These are phyloP conservation scores for Eustalomyia histrio DNA, from an alignment of 2,888 invertebrate species.

Conservation along the genomic window DNA sequence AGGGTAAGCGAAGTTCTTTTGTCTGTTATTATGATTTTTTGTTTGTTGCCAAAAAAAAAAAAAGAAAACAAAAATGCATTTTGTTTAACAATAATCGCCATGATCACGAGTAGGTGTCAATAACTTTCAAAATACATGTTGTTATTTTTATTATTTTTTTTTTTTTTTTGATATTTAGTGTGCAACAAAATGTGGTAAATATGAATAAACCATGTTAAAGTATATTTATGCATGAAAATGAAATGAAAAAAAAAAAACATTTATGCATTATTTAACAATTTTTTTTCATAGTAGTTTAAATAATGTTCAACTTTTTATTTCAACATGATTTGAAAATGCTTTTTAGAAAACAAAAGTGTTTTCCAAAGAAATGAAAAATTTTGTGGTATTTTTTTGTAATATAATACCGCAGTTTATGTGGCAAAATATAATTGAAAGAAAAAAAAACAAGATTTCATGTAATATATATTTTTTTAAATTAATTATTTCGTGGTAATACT, in stretches of 20 bases:
- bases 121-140: slow-evolving; percentile 66
- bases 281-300: slow-evolving; percentile 1
- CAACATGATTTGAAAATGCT: slow-evolving; percentile 46
- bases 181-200: slow-evolving; percentile 58
- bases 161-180: slow-evolving; percentile 4
- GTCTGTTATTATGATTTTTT: slow-evolving; percentile 13
- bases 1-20: slow-evolving; percentile 54
- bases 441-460: no score
- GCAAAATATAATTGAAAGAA: neutral
- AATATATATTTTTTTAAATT: slow-evolving; percentile 44
- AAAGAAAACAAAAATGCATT: slow-evolving; percentile 51
- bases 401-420: slow-evolving; percentile 15
- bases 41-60: slow-evolving; percentile 2
- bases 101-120: slow-evolving; percentile 68
- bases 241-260: slow-evolving; percentile 30
- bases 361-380: slow-evolving; percentile 55
- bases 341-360: slow-evolving; percentile 57
- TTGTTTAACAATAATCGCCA: slow-evolving; percentile 66
- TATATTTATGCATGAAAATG: slow-evolving; percentile 62
- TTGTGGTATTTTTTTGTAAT: slow-evolving; percentile 1
- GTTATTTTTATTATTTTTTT: slow-evolving; percentile 33
- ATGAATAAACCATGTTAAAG: slow-evolving; percentile 63
- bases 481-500: slow-evolving; percentile 50
- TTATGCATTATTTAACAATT: slow-evolving; percentile 64
- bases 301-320: slow-evolving; percentile 12